Conservation (phyloP, 2,113 vertebrate species). For the Gallinago media region DNA sequence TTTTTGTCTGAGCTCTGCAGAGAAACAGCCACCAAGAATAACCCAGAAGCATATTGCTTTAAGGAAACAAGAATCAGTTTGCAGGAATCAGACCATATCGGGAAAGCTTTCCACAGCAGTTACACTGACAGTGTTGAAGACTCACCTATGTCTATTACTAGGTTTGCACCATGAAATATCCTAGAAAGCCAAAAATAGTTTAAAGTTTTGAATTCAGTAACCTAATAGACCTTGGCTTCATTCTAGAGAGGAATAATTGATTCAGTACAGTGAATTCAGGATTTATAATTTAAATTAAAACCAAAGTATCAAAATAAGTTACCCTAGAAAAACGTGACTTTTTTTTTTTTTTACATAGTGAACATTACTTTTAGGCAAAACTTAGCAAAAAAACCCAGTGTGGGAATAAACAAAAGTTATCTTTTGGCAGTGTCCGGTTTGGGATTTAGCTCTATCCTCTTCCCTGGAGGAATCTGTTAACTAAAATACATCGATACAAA, state of each 20-base stretch:
- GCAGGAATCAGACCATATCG: not conserved
- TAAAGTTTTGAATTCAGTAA: not conserved
- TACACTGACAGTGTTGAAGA: not conserved
- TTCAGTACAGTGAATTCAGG: not conserved
- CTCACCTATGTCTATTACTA: not conserved
- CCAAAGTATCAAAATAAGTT: not conserved
- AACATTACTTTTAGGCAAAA: constrained; percentile 19
- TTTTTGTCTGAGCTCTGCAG: not conserved
- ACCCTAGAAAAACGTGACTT: not conserved
- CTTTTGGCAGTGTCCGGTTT: constrained; percentile 21
- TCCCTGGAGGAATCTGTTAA: not conserved
- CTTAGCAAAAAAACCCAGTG: not conserved
- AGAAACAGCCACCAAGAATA: not conserved
- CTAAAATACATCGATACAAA: not conserved
- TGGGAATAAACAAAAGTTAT: not conserved
- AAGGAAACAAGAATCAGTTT: not conserved
- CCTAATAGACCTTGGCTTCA: not conserved
- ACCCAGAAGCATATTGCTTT: not conserved
- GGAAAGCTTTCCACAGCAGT: not conserved
- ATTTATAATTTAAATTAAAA: not conserved
- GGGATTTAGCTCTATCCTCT: not conserved
- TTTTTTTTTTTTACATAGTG: not conserved
- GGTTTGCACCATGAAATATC: not conserved
- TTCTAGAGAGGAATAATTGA: not conserved
- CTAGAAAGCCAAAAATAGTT: not conserved